phyloP scores from a whole-genome alignment of 2,888 invertebrate genomes.

The Phengaris arion region DNA sequence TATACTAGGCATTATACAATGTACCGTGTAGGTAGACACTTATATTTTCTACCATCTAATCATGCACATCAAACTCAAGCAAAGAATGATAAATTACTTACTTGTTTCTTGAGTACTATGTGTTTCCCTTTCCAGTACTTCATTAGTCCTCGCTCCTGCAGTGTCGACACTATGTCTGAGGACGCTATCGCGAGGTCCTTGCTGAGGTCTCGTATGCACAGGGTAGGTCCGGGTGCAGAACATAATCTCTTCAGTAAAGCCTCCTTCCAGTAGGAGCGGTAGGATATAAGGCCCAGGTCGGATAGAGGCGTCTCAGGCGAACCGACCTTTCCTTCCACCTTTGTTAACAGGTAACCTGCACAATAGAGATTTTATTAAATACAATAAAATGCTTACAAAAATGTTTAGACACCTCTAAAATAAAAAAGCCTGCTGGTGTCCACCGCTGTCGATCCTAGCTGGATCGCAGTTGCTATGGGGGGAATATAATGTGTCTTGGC shows the following conservation, averaged over 20 bases:
- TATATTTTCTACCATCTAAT: too few species aligned
- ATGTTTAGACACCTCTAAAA: too few species aligned
- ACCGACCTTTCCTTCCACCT: slow-evolving; percentile 98
- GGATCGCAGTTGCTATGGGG: too few species aligned
- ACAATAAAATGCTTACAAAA: too few species aligned
- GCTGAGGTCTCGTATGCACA: slow-evolving; percentile 92
- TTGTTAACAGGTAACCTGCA: slow-evolving; percentile 95
- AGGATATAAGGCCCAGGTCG: slow-evolving; percentile 97
- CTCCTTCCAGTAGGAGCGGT: slow-evolving; percentile 99
- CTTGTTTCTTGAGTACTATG: slow-evolving; percentile 96
- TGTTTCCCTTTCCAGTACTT: slow-evolving; percentile 99
- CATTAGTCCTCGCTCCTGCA: slow-evolving; percentile 97
- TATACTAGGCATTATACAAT: too few species aligned
- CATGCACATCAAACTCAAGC: not conserved
- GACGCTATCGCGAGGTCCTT: slow-evolving; percentile 97
- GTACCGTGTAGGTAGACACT: too few species aligned
- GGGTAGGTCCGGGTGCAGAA: slow-evolving; percentile 91
- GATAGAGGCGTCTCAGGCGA: slow-evolving; percentile 99
- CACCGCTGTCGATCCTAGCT: too few species aligned
- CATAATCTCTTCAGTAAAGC: slow-evolving; percentile 94
- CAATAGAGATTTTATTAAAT: slow-evolving; percentile 9
- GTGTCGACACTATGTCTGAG: slow-evolving; percentile 97
- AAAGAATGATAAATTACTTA: slow-evolving; percentile 51
- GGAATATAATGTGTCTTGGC: too few species aligned
- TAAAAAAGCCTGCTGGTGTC: too few species aligned